These are phyloP conservation scores for Tinamus guttatus DNA, from an alignment of 2,113 vertebrate species.

Conservation along the genomic window DNA sequence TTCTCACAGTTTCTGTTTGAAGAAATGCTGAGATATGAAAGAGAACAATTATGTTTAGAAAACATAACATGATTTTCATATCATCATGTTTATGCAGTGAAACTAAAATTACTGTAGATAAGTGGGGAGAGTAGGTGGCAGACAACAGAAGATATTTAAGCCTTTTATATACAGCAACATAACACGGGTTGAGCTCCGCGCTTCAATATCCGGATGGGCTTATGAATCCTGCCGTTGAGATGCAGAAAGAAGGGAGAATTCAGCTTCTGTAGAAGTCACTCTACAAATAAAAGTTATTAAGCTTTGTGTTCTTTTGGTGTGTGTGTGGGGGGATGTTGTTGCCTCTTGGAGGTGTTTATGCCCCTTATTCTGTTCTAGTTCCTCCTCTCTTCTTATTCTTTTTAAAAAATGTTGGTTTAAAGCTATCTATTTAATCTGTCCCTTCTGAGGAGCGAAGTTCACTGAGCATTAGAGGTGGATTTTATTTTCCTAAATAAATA, in stretches of 20 bases:
- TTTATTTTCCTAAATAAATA: neutral
- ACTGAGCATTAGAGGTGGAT: neutral
- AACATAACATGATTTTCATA: neutral
- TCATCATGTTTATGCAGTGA: neutral
- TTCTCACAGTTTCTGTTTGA: neutral
- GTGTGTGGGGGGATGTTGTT: neutral
- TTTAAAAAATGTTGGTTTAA: neutral
- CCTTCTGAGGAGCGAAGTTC: neutral
- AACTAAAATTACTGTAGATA: neutral
- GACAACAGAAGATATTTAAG: neutral
- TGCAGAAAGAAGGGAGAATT: neutral
- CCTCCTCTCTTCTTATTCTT: neutral
- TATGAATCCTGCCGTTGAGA: neutral
- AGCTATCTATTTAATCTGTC: neutral
- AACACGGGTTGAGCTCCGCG: neutral
- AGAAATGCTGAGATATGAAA: neutral
- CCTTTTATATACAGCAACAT: neutral
- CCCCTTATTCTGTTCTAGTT: neutral
- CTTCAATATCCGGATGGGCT: accelerated
- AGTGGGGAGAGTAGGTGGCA: neutral
- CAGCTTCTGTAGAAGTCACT: neutral
- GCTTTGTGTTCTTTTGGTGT: neutral
- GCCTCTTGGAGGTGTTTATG: neutral
- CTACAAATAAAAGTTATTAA: neutral
- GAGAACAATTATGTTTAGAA: neutral